phyloP scores from a whole-genome alignment of 2,797 vertebrate genomes.

The Sternarchorhynchus goeldii region DNA sequence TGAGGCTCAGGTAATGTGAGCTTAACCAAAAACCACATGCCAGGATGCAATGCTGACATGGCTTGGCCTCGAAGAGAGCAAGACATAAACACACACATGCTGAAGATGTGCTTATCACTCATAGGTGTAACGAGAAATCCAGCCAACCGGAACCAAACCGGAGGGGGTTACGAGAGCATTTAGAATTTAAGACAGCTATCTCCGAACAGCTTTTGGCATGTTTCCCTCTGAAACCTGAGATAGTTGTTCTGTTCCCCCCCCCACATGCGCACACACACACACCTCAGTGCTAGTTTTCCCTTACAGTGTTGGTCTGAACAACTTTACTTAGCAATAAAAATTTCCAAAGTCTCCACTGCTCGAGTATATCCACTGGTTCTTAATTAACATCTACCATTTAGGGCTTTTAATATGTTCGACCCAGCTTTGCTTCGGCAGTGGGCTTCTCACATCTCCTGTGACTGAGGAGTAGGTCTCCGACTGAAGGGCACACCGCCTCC shows the following conservation, averaged over 20 bases:
- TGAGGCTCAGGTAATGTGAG: slow-evolving; percentile 7
- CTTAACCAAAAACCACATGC: slow-evolving; percentile 30
- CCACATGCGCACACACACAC: not conserved
- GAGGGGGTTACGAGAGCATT: slow-evolving; percentile 2
- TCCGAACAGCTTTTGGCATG: not conserved
- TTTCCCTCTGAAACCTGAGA: slow-evolving; percentile 13
- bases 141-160: slow-evolving; percentile 6
- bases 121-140: slow-evolving; percentile 1
- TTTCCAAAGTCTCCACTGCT: not conserved
- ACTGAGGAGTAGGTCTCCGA: slow-evolving; percentile 24
- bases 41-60: slow-evolving; percentile 6
- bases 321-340: not conserved
- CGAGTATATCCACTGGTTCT: not conserved
- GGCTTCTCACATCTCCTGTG: slow-evolving; percentile 8
- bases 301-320: not conserved
- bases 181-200: slow-evolving; percentile 9
- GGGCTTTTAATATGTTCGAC: not conserved
- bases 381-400: too few relatives aligned
- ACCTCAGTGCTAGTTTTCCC: not conserved
- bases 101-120: not conserved
- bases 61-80: not conserved
- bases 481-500: slow-evolving; percentile 32
- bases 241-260: not conserved
- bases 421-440: not conserved
- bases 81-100: not conserved